Conservation (phyloP, 2,797 vertebrate genomes). For the Lophotriccus pileatus region DNA sequence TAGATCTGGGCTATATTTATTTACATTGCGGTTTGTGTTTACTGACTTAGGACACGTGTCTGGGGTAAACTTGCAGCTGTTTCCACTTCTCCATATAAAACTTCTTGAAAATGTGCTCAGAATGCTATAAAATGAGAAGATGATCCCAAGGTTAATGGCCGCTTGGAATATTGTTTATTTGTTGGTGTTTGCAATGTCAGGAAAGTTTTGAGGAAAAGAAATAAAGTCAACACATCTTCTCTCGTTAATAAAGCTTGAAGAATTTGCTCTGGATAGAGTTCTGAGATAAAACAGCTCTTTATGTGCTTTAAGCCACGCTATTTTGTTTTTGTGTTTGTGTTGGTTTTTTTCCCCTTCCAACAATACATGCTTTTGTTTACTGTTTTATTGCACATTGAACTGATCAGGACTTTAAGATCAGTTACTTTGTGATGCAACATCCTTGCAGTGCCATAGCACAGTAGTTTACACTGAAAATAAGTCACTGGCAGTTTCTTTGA, state of each 20-base stretch:
- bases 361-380: constrained; percentile 40
- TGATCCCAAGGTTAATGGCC: neutral
- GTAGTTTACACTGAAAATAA: neutral
- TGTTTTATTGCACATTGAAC: neutral
- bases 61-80: neutral
- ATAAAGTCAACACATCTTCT: neutral
- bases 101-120: neutral
- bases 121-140: neutral
- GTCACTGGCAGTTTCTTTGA: neutral
- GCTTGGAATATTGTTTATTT: neutral
- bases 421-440: neutral
- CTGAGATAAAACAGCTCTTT: neutral
- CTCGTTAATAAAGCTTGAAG: neutral
- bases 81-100: neutral
- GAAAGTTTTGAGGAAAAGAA: neutral
- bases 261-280: neutral
- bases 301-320: constrained; percentile 7
- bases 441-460: neutral
- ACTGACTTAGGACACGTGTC: rapidly evolving
- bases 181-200: neutral
- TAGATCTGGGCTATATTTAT: neutral
- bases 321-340: neutral
- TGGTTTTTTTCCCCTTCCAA: neutral
- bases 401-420: constrained; percentile 13
- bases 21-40: neutral